Base-by-base conservation (phyloP, 2,888 invertebrate species). In the Synanthedon formicaeformis region DNA sequence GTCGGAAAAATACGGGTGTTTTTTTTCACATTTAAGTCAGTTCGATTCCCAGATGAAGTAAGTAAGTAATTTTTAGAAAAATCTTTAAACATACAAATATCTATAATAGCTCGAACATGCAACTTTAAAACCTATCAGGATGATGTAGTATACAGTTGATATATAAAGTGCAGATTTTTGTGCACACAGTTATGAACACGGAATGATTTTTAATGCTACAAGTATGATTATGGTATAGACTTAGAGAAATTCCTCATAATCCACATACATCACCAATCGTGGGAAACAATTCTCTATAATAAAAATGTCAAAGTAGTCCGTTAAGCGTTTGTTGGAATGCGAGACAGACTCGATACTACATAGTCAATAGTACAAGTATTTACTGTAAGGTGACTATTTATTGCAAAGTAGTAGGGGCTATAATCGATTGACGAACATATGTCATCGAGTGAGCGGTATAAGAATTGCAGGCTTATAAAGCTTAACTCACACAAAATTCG, bases 221-320 rank as follows among this genome's bases (percentile, higher is more conserved):
- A 34, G 34, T 34, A 34, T 34, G 6, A 34, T 34, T 34, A 34
- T 34, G 34, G 34, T 34, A 49, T 16, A 49, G n/a, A n/a, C n/a
- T n/a, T n/a, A n/a, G 49, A 49, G 16, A 49, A 49, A 49, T 49
- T 16, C 49, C 49, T 11, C 16, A 23, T 16, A 49, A 49, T 12
- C 16, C 23, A 45, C 49, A 18, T 49, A 16, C 49, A 27, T 48
- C 45, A 53, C 45, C 45, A 66, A 63, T 73, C 81, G 82, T 83
- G 83, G 75, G 82, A 83, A 80, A 78, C 78, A 75, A 77, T 79
- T 70, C 69, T 60, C 58, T 50, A 66, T 73, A 77, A 75, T 81
- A 82, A 81, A 80, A 81, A 78, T 80, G 74, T 79, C 76, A 73
- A 68, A 66, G 64, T 60, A 60, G 66, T 69, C 74, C 66, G 72